Evolutionary conservation across 1,140 invertebrate genomes (phyloP).

Genomic region (Papilio xuthus): DNA sequence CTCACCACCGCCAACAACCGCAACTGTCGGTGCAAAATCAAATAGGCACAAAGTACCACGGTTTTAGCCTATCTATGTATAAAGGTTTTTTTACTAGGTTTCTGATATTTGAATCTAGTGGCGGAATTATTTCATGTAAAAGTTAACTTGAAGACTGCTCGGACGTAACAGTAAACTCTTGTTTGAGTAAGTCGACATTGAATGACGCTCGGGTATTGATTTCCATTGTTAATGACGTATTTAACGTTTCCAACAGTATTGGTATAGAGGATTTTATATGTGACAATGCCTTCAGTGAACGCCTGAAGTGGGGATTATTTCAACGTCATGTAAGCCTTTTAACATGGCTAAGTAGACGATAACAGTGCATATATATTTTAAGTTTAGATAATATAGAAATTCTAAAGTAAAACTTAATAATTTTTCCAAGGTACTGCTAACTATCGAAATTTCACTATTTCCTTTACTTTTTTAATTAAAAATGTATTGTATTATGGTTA

Average conservation of each 20-base stretch:
- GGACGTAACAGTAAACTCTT: slow-evolving; percentile 41
- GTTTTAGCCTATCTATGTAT: too few species aligned
- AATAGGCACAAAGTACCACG: too few species aligned
- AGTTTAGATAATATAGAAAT: not conserved
- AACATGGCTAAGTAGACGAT: not conserved
- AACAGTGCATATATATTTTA: not conserved
- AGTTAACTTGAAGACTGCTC: slow-evolving; percentile 24
- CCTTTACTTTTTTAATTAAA: too few species aligned
- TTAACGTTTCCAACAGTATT: not conserved
- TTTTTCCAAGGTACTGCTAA: too few species aligned
- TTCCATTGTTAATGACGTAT: slow-evolving; percentile 44
- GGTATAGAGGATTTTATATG: slow-evolving; percentile 11
- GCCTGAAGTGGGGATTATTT: slow-evolving; percentile 28
- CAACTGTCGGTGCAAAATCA: too few species aligned
- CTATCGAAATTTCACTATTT: too few species aligned
- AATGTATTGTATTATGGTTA: not conserved
- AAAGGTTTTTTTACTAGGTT: too few species aligned
- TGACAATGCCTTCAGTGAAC: slow-evolving; percentile 20
- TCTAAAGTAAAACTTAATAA: too few species aligned
- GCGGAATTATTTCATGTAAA: slow-evolving; percentile 42
- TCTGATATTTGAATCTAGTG: not conserved
- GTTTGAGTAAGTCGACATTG: slow-evolving; percentile 47
- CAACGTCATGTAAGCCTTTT: not conserved
- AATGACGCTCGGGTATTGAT: slow-evolving; percentile 49
- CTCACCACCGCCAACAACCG: too few species aligned